These are phyloP conservation scores for Parnassius apollo DNA, from an alignment of 2,888 invertebrate species.

Conservation along the genomic window DNA sequence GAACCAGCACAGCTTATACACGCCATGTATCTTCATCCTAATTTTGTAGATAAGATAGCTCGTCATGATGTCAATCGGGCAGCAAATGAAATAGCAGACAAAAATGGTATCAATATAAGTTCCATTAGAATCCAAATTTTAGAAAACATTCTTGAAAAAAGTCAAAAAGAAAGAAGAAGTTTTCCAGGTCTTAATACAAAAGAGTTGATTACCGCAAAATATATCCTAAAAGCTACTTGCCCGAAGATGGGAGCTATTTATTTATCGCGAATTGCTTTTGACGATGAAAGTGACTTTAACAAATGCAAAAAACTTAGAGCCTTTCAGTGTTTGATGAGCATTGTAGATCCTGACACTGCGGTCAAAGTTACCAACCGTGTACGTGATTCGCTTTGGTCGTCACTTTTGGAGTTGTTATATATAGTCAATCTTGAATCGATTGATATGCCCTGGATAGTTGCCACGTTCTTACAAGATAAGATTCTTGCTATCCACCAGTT, in stretches of 20 bases:
- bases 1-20: conserved; percentile 74
- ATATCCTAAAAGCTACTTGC: conserved; percentile 75
- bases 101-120: conserved; percentile 71
- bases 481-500: conserved; percentile 63
- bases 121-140: conserved; percentile 72
- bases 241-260: conserved; percentile 78
- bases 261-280: conserved; percentile 72
- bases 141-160: conserved; percentile 68
- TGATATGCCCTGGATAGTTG: conserved; percentile 73
- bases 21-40: conserved; percentile 67
- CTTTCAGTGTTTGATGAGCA: conserved; percentile 73
- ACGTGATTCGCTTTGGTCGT: conserved; percentile 65
- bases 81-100: conserved; percentile 76
- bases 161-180: conserved; percentile 46
- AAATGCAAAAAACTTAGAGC: conserved; percentile 73
- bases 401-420: conserved; percentile 66
- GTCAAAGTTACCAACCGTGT: conserved; percentile 68
- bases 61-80: conserved; percentile 70
- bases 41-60: conserved; percentile 65
- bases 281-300: conserved; percentile 70
- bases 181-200: conserved; percentile 52
- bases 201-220: conserved; percentile 71
- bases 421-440: conserved; percentile 65
- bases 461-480: conserved; percentile 70
- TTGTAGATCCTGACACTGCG: conserved; percentile 69